Evolutionary conservation across 2,888 invertebrate species (phyloP).

Genomic region (Pediacus dermestoides): DNA sequence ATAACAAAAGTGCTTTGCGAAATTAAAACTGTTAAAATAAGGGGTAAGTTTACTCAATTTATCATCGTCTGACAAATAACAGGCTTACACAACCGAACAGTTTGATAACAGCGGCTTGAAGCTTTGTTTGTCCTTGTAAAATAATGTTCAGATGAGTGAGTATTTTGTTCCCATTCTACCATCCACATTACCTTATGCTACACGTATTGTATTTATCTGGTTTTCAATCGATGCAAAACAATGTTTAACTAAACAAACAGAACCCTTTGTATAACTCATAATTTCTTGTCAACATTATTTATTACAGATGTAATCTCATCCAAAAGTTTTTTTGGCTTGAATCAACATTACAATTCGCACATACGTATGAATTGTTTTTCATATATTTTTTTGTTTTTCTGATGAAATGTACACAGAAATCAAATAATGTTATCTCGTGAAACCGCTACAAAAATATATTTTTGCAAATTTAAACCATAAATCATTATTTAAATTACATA

Average conservation of each 20-base stretch:
- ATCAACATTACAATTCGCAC: too few relatives aligned
- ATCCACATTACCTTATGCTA: constrained; percentile 8
- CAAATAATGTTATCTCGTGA: too few relatives aligned
- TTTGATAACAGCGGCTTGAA: constrained; percentile 15
- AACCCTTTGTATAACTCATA: constrained; percentile 19
- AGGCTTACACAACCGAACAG: constrained; percentile 11
- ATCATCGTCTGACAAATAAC: constrained; percentile 17
- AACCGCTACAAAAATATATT: too few relatives aligned
- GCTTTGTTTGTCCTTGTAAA: constrained; percentile 14
- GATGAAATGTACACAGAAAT: too few relatives aligned
- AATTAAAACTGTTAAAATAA: constrained; percentile 7
- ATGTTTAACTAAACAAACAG: constrained; percentile 15
- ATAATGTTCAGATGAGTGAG: constrained; percentile 14
- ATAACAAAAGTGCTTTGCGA: too few relatives aligned
- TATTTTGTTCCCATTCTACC: constrained; percentile 14
- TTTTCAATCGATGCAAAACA: constrained; percentile 16
- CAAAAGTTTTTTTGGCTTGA: too few relatives aligned
- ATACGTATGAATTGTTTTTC: too few relatives aligned
- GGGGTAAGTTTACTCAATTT: constrained; percentile 12
- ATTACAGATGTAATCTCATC: constrained; percentile 22
- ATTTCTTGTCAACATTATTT: constrained; percentile 24
- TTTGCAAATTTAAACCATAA: too few relatives aligned
- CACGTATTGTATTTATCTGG: constrained; percentile 8
- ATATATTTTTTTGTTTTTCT: too few relatives aligned
- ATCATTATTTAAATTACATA: too few relatives aligned